Evolutionary conservation across 2,888 invertebrate genomes (phyloP), one percentile per base, ranked within the genome.

Genomic region (Apotomis turbidana): DNA sequence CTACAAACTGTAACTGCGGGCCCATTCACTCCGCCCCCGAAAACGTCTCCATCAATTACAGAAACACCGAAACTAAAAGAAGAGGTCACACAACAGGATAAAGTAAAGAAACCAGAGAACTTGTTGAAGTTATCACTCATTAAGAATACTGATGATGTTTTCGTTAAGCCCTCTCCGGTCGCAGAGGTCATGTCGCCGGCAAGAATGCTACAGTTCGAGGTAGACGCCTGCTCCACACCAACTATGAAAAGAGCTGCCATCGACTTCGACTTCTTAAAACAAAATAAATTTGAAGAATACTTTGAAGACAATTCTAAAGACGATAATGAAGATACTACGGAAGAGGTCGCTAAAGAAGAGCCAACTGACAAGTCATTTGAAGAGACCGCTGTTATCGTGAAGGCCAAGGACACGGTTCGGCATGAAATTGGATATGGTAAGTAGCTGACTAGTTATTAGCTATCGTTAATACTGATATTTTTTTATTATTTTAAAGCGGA

Each of bases 371-470:
- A 74, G 51, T 41, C 36, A 9, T 88, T 79, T 74, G 85, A 86
- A 79, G 89, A 91, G 76, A 88, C 86, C 5, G 84, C 90, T 36
- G 91, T 91, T 71, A 91, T 91, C 68, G 87, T 89, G 67, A 87
- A 91, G 78, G 80, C 86, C 41, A 57, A 66, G 66, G 79, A 86
- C 76, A 93, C 91, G 8, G 86, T 93, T 46, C 87, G 91, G 46
- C 92, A 92, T 77, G 92, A 93, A 85, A 91, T 93, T 78, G 91
- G 87, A 71, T 90, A 88, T 74, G 90, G 93, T 93, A 85, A 89
- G 93, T 90, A 77, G 75, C 41, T 49, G 73, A 60, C 36, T 58
- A 58, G 8, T 13, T 41, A 64, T 49, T 10, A 62, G 44, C 15
- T 44, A 55, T 54, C 8, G 4, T 41, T 13, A 36, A 54, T 41